Evolutionary conservation across 2,797 vertebrate species (phyloP).

Genomic region (Glossophaga mutica): DNA sequence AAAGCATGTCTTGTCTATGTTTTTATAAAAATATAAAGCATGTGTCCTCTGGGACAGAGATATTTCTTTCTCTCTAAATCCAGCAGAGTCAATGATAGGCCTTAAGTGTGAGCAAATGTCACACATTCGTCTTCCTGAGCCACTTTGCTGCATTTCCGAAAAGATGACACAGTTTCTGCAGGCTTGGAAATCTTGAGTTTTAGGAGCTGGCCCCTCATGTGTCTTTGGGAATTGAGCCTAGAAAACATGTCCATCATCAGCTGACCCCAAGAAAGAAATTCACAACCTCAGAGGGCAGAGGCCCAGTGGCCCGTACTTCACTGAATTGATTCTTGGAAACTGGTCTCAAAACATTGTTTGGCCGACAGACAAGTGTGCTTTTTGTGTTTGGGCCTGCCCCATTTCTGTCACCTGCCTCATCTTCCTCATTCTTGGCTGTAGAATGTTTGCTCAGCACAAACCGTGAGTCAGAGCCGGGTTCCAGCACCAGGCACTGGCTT

Average conservation of each 20-base stretch:
- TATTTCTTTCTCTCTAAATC: conserved; percentile 34
- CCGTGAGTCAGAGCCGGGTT: accelerated
- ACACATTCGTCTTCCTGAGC: background rate
- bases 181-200: background rate
- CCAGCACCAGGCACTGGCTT: background rate
- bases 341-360: background rate
- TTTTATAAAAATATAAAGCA: conserved; percentile 55
- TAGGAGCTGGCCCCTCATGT: background rate
- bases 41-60: background rate
- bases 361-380: accelerated
- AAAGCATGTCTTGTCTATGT: background rate
- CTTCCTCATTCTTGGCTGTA: accelerated
- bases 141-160: background rate
- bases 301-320: background rate
- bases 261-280: background rate
- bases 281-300: background rate
- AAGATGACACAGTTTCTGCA: background rate
- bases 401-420: background rate
- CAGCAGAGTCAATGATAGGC: background rate
- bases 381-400: accelerated
- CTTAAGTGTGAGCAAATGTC: background rate
- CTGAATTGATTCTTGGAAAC: background rate
- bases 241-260: background rate
- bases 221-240: background rate
- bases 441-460: accelerated